Evolutionary conservation across 2,888 invertebrate genomes (phyloP).

Genomic region (Drosophila mimetica): DNA sequence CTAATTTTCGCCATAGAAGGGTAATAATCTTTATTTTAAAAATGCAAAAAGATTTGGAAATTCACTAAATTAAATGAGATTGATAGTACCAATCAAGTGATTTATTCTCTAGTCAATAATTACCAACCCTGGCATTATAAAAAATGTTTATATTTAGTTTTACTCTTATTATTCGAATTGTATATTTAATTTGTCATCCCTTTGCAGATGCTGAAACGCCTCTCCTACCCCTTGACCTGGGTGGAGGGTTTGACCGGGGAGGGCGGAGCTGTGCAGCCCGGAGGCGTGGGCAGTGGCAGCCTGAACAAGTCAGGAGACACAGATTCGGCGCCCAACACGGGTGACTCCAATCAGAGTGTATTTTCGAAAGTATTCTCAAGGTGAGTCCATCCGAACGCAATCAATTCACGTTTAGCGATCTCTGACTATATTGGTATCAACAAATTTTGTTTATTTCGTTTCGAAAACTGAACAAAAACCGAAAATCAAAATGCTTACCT

Average conservation of each 20-base stretch:
- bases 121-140: background rate
- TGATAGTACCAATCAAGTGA: too few relatives aligned
- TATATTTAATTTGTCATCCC: background rate
- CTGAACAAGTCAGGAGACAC: constrained; percentile 81
- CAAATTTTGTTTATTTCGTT: constrained; percentile 68
- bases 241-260: constrained; percentile 95
- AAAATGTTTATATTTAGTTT: too few relatives aligned
- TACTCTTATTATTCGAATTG: background rate
- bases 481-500: constrained; percentile 65
- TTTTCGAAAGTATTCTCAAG: constrained; percentile 97
- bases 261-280: constrained; percentile 85
- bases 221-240: constrained; percentile 96
- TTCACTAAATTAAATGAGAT: too few relatives aligned
- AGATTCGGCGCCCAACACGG: constrained; percentile 84
- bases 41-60: too few relatives aligned
- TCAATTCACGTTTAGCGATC: constrained; percentile 8
- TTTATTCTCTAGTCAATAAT: too few relatives aligned
- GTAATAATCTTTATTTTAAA: too few relatives aligned
- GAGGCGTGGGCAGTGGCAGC: constrained; percentile 83
- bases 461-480: constrained; percentile 40
- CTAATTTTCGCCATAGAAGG: too few relatives aligned
- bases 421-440: constrained; percentile 64
- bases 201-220: constrained; percentile 93
- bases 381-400: constrained; percentile 85
- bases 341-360: constrained; percentile 88